These are phyloP conservation scores for Amphiduros pacificus DNA, from an alignment of 2,888 invertebrate species.

Conservation along the genomic window DNA sequence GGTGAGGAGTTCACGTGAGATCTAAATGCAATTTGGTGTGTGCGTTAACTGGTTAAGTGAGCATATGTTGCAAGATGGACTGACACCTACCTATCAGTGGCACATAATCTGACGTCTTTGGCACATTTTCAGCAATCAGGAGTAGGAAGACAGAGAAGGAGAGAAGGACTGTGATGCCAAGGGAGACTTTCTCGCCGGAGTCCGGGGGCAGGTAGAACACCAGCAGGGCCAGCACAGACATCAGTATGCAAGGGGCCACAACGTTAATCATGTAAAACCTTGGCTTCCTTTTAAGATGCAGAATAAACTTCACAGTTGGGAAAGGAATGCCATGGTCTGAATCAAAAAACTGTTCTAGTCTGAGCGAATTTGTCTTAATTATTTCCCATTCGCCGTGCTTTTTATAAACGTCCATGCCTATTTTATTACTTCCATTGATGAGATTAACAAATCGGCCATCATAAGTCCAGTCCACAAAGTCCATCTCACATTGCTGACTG, in stretches of 20 bases:
- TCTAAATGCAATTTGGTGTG: no score
- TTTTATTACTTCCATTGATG: slow-evolving; percentile 9
- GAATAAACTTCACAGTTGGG: slow-evolving; percentile 36
- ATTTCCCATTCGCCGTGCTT: slow-evolving; percentile 43
- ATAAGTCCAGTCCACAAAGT: slow-evolving; percentile 42
- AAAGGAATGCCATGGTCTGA: slow-evolving; percentile 34
- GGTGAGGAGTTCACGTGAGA: no score
- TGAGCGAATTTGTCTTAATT: slow-evolving; percentile 27
- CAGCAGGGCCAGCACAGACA: slow-evolving; percentile 41
- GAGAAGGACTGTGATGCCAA: slow-evolving; percentile 48
- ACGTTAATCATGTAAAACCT: slow-evolving; percentile 44
- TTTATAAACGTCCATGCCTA: slow-evolving; percentile 32
- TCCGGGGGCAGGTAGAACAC: slow-evolving; percentile 48
- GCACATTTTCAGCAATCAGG: slow-evolving; percentile 45
- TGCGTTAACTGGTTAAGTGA: no score
- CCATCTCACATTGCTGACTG: slow-evolving; percentile 34
- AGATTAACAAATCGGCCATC: slow-evolving; percentile 34
- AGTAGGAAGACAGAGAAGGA: slow-evolving; percentile 47
- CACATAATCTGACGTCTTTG: slow-evolving; percentile 40
- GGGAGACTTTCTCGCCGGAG: slow-evolving; percentile 45
- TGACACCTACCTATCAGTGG: slow-evolving; percentile 40
- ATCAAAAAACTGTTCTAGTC: slow-evolving; percentile 29
- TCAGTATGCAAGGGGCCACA: slow-evolving; percentile 43
- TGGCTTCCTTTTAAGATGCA: slow-evolving; percentile 35
- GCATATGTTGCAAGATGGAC: not conserved